phyloP scores from a whole-genome alignment of 2,797 vertebrate species.

The Eidolon dupreanum region DNA sequence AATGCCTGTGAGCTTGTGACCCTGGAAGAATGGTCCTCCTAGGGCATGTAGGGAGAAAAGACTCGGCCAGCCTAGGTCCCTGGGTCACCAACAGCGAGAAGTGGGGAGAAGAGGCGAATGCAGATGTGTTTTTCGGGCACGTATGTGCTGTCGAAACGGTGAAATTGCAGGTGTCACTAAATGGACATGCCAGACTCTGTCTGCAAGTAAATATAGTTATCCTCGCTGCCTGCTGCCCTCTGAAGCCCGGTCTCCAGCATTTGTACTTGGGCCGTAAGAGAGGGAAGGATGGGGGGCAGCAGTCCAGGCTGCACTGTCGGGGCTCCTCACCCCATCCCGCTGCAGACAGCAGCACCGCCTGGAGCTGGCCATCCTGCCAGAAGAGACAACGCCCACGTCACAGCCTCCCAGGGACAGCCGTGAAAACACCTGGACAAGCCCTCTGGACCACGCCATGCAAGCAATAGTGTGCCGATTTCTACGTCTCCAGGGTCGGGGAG shows the following conservation, averaged over 20 bases:
- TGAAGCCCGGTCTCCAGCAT: neutral
- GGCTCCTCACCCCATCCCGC: neutral
- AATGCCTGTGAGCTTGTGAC: accelerated
- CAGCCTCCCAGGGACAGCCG: accelerated
- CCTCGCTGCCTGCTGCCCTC: neutral
- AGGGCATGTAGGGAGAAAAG: neutral
- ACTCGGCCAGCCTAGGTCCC: neutral
- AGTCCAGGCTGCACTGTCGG: accelerated
- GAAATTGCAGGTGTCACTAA: constrained; percentile 48
- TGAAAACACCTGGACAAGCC: neutral
- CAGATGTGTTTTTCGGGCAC: constrained; percentile 35
- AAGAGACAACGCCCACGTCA: accelerated
- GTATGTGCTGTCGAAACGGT: neutral
- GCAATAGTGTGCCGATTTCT: neutral
- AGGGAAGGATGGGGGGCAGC: accelerated
- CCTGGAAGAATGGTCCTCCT: too few relatives aligned
- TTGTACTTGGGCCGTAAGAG: neutral
- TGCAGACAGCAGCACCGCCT: neutral
- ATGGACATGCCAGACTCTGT: neutral
- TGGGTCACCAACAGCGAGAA: neutral
- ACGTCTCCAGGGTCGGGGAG: neutral
- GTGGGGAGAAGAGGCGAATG: neutral
- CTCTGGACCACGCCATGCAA: accelerated
- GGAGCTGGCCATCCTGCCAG: accelerated
- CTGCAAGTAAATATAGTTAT: neutral